Evolutionary conservation across 2,888 invertebrate genomes (phyloP), one percentile per base, ranked within the genome.

Genomic region (Apamea monoglypha): DNA sequence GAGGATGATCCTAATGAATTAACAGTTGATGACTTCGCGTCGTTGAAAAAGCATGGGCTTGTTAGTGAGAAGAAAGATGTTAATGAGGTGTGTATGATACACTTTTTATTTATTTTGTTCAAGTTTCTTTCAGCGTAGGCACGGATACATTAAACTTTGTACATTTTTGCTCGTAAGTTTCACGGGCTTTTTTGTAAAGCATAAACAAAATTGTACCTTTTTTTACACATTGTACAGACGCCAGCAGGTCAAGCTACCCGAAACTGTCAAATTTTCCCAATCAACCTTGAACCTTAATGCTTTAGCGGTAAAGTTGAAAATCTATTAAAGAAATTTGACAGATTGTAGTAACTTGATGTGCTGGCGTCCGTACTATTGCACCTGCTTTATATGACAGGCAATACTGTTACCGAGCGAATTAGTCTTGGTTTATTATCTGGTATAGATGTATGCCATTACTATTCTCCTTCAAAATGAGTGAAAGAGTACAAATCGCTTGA

Each of bases 21-120:
- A 1, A 96, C 96, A 0, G 95, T 97, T 0, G 96, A 97, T 79
- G 96, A 97, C 87, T 97, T 97, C 76, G 96, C 95, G 0, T 97
- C 97, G 2, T 81, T 97, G 64, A 97, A 96, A 90, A 96, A 96
- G 87, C 96, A 96, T 63, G 97, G 96, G 0, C 89, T 96, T n/a
- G 95, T 94, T 16, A 85, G 71, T 73, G 96, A 96, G 69, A 96
- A 93, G 89, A 96, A 94, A 77, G 96, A 96, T 89, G 92, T 89
- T 12, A 96, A 96, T 92, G 96, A 96, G 94, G 96, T 59, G 56
- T 59, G 56, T 59, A 59, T 25, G 53, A 53, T 53, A 47, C 47
- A 44, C 50, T 50, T 50, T 47, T 47, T 3, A 47, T 47, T 50
- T 6, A 7, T 18, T 50, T 50, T 50, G 21, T 56, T 56, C 56